These are phyloP conservation scores for Acleris emargana DNA, from an alignment of 2,888 invertebrate genomes.

Conservation along the genomic window DNA sequence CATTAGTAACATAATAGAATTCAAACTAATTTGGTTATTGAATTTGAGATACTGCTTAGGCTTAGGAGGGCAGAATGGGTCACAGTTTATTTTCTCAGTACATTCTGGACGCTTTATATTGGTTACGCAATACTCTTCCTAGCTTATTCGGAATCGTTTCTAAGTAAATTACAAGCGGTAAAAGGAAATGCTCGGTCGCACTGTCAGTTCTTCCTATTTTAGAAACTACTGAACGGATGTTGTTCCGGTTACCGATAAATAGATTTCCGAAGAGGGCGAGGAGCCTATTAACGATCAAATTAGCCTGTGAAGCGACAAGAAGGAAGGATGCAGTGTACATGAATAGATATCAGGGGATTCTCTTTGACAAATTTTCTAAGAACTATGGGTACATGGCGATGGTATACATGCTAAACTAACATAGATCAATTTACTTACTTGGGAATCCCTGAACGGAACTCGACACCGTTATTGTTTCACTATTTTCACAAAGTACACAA, in stretches of 20 bases:
- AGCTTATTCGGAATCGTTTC: not conserved
- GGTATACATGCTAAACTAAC: too few relatives aligned
- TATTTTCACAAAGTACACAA: too few relatives aligned
- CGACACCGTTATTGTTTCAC: too few relatives aligned
- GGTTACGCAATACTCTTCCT: not conserved
- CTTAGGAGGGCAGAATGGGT: too few relatives aligned
- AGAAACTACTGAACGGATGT: constrained; percentile 1
- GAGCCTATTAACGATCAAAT: not conserved
- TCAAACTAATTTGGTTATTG: too few relatives aligned
- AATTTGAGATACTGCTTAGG: too few relatives aligned
- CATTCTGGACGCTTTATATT: constrained; percentile 11
- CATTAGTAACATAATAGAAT: too few relatives aligned
- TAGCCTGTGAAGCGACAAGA: not conserved
- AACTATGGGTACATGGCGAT: too few relatives aligned
- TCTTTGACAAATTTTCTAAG: too few relatives aligned
- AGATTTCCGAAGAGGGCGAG: not conserved
- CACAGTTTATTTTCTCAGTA: constrained; percentile 5
- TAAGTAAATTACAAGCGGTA: not conserved
- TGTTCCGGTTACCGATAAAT: not conserved
- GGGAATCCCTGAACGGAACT: too few relatives aligned
- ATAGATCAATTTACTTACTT: too few relatives aligned
- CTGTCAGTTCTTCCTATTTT: not conserved
- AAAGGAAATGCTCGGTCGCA: not conserved
- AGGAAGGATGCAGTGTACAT: not conserved
- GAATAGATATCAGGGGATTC: too few relatives aligned